Conservation (phyloP, 92 coral and sea anemone genomes). For the Blastomussa wellsi region DNA sequence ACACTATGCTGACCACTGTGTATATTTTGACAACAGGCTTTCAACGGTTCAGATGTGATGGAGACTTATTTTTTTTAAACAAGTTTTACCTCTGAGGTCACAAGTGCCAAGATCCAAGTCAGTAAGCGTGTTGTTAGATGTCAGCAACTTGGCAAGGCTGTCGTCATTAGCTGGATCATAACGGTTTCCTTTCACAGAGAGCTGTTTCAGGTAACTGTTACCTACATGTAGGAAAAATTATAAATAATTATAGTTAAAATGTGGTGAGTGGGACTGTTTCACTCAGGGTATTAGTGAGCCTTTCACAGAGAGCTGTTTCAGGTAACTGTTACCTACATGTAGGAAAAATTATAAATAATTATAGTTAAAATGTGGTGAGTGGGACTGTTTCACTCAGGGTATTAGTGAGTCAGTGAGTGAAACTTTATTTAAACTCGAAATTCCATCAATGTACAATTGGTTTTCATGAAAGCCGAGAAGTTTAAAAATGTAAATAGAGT, state of each 20-base stretch:
- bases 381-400: too few species aligned
- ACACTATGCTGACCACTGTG: neutral
- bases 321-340: conserved; percentile 4
- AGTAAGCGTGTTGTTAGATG: conserved; percentile 14
- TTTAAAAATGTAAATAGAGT: too few species aligned
- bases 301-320: conserved; percentile 20
- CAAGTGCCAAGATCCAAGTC: conserved; percentile 27
- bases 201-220: conserved; percentile 6
- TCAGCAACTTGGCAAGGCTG: conserved; percentile 32
- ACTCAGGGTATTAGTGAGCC: too few species aligned
- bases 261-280: too few species aligned
- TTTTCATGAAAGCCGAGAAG: too few species aligned
- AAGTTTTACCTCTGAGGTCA: conserved; percentile 27
- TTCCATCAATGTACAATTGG: too few species aligned
- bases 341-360: neutral
- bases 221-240: conserved; percentile 1
- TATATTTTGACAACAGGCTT: neutral
- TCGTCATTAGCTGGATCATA: conserved; percentile 10
- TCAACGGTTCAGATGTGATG: neutral
- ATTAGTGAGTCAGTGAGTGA: too few species aligned
- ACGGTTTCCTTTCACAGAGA: conserved; percentile 31
- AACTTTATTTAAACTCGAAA: too few species aligned
- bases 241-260: neutral
- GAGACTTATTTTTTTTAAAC: neutral
- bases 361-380: too few species aligned